These are phyloP conservation scores for Microtus californicus DNA, from an alignment of 2,797 vertebrate species.

Conservation along the genomic window DNA sequence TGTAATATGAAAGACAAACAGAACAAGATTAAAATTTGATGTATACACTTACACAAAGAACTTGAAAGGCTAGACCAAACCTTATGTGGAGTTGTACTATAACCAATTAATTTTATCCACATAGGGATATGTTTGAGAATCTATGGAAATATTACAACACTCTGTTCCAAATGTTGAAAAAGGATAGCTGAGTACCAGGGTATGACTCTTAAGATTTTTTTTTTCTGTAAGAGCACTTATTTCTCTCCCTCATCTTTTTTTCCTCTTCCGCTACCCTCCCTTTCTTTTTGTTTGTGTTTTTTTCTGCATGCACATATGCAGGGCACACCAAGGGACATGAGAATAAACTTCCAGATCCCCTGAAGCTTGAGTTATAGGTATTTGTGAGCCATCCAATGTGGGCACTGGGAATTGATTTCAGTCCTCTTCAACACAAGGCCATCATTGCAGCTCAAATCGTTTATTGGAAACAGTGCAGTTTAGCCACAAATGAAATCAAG, in stretches of 20 bases:
- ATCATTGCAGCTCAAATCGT: not conserved
- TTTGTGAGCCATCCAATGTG: not conserved
- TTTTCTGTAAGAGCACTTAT: not conserved
- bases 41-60: not conserved
- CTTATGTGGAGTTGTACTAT: not conserved
- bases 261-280: rapidly evolving
- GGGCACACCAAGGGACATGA: no score
- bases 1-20: constrained; percentile 20
- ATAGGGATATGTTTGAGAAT: not conserved
- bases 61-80: not conserved
- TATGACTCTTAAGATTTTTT: not conserved
- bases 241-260: no score
- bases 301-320: no score
- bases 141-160: not conserved
- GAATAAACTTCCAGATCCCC: not conserved
- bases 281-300: not conserved
- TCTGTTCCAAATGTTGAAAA: not conserved
- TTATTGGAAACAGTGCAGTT: not conserved
- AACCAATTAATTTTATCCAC: not conserved
- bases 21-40: not conserved
- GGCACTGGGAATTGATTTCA: not conserved
- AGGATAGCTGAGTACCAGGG: not conserved
- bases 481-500: not conserved
- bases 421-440: not conserved
- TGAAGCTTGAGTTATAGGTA: not conserved